Percentiles rank a stretch among this genome's conserved stretches.
These are phyloP conservation scores for Burhinus bistriatus DNA, from an alignment of 2,113 vertebrate species.

Conservation along the genomic window DNA sequence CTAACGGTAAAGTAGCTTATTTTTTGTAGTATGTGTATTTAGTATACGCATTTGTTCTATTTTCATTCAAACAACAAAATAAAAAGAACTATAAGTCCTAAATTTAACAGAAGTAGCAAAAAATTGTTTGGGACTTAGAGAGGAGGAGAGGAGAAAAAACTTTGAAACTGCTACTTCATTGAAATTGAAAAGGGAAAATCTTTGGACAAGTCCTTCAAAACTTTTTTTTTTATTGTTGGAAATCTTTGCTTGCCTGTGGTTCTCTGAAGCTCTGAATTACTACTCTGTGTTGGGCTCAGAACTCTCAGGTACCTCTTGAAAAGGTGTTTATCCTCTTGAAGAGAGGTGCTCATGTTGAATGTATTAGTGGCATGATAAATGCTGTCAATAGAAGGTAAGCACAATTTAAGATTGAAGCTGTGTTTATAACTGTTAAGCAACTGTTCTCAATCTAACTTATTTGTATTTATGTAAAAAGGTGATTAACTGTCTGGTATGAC, in stretches of 20 bases:
- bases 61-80: neutral
- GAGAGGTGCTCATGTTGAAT: neutral
- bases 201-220: neutral
- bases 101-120: neutral
- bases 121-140: neutral
- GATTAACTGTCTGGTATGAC: neutral
- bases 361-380: neutral
- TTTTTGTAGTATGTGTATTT: neutral
- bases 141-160: too few species aligned
- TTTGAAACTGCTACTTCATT: neutral
- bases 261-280: neutral
- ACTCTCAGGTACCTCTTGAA: neutral
- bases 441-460: neutral
- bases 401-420: neutral
- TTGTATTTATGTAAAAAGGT: neutral
- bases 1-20: slow-evolving; percentile 80
- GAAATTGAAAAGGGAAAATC: neutral
- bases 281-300: neutral
- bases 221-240: neutral
- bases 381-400: neutral
- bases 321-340: neutral
- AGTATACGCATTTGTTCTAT: neutral
- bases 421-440: neutral
- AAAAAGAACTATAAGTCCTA: neutral
- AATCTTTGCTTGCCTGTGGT: neutral